phyloP scores from a whole-genome alignment of 2,888 invertebrate species.

The Apamea anceps region DNA sequence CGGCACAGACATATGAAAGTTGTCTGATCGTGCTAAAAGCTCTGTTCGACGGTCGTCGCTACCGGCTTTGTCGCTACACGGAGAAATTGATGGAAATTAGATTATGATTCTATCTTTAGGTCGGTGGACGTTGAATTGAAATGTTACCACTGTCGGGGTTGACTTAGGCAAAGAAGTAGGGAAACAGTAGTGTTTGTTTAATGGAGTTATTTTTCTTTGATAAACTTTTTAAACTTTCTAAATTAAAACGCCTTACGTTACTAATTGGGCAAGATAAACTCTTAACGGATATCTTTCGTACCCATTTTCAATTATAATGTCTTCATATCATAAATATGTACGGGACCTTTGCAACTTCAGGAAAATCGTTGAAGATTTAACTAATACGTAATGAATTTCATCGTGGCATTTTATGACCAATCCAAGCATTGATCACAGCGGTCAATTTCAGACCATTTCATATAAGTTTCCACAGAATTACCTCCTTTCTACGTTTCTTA shows the following conservation, averaged over 20 bases:
- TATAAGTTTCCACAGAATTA: not conserved
- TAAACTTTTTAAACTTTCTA: slow-evolving; percentile 1
- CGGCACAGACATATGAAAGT: slow-evolving; percentile 74
- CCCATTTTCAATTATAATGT: not conserved
- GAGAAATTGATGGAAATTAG: slow-evolving; percentile 29
- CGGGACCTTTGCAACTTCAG: not conserved
- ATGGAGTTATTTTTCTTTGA: not conserved
- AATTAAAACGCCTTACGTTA: not conserved
- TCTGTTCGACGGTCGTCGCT: slow-evolving; percentile 9
- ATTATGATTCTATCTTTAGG: slow-evolving; percentile 2
- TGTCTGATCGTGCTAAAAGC: slow-evolving; percentile 61
- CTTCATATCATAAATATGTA: not conserved
- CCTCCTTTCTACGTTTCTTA: not conserved
- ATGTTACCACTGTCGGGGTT: not conserved
- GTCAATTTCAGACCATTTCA: not conserved
- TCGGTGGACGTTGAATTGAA: not conserved
- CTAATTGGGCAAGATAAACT: not conserved
- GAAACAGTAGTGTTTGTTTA: not conserved
- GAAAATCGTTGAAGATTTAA: not conserved
- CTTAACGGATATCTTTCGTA: not conserved
- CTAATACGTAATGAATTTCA: not conserved
- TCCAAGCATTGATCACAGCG: not conserved
- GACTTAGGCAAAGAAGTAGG: not conserved
- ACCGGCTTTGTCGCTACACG: slow-evolving; percentile 42
- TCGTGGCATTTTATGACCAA: not conserved